Conservation (phyloP, 2,888 invertebrate species). For the Drosophila meridionalis region DNA sequence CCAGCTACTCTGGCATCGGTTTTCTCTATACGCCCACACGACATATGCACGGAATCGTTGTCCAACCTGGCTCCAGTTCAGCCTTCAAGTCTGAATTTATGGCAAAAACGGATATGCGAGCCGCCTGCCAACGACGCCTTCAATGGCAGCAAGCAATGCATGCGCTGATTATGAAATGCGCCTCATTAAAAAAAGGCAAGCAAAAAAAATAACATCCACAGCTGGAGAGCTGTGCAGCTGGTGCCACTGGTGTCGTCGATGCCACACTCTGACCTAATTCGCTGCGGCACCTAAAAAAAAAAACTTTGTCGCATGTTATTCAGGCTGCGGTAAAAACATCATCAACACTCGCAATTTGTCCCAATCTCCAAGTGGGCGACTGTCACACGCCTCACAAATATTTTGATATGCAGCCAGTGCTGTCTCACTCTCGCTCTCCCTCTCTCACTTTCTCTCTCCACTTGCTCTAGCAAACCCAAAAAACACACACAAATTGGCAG, state of each 20-base stretch:
- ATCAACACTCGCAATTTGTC: constrained; percentile 55
- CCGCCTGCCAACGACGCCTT: constrained; percentile 22
- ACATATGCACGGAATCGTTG: constrained; percentile 34
- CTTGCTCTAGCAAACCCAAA: constrained; percentile 38
- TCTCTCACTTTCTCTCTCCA: neutral
- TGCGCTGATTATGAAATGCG: constrained; percentile 74
- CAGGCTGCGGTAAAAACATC: constrained; percentile 63
- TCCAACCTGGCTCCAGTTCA: constrained; percentile 40
- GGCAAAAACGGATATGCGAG: constrained; percentile 72
- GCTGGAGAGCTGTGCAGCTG: constrained; percentile 31
- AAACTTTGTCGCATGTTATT: constrained; percentile 58
- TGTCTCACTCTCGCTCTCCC: neutral
- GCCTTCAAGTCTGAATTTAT: constrained; percentile 66
- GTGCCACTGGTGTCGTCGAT: constrained; percentile 33
- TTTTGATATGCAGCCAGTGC: constrained; percentile 69
- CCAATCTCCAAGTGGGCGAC: constrained; percentile 55
- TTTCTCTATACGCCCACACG: constrained; percentile 21
- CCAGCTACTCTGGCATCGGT: constrained; percentile 14
- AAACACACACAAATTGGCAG: constrained; percentile 65
- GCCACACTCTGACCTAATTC: constrained; percentile 57
- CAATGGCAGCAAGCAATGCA: constrained; percentile 58
- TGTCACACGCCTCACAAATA: constrained; percentile 70
- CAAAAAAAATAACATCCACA: constrained; percentile 12
- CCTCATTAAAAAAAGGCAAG: constrained; percentile 62
- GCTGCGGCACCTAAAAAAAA: constrained; percentile 36